A percentile compares a stretch with the other conserved stretches of the same genome.
These are phyloP conservation scores for Gymnoscopelus microlampas DNA, from an alignment of 2,797 vertebrate species.

Conservation along the genomic window DNA sequence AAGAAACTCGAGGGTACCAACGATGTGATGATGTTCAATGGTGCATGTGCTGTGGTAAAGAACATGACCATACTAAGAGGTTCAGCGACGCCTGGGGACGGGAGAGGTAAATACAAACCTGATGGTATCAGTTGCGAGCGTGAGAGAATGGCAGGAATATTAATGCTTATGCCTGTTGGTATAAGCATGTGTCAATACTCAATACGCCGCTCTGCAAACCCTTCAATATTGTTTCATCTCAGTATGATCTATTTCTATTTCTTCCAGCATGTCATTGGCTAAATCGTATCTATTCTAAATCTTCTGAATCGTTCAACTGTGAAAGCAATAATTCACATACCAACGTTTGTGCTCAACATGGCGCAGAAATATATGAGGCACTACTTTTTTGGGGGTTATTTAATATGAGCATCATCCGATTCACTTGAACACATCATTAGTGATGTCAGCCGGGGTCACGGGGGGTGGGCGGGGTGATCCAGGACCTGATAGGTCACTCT, in stretches of 20 bases:
- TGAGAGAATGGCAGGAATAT: neutral
- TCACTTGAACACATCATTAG: too few relatives aligned
- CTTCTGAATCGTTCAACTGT: conserved; percentile 4
- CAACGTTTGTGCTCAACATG: neutral
- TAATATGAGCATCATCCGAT: too few relatives aligned
- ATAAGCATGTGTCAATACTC: neutral
- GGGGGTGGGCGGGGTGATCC: neutral
- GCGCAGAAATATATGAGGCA: neutral
- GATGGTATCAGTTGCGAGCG: too few relatives aligned
- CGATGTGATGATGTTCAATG: too few relatives aligned
- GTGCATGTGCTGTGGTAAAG: too few relatives aligned
- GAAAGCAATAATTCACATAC: neutral
- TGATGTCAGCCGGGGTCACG: too few relatives aligned
- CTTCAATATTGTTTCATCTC: neutral
- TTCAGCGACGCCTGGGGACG: too few relatives aligned
- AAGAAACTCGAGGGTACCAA: neutral
- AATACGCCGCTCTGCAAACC: neutral
- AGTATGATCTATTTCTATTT: neutral
- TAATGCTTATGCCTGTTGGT: neutral
- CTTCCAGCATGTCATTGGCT: neutral
- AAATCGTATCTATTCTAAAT: neutral
- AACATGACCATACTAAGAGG: too few relatives aligned
- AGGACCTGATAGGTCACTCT: conserved; percentile 6
- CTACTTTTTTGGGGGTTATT: too few relatives aligned
- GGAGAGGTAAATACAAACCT: too few relatives aligned